Conservation (phyloP, 2,888 invertebrate species). For the Tanypteryx hageni region DNA sequence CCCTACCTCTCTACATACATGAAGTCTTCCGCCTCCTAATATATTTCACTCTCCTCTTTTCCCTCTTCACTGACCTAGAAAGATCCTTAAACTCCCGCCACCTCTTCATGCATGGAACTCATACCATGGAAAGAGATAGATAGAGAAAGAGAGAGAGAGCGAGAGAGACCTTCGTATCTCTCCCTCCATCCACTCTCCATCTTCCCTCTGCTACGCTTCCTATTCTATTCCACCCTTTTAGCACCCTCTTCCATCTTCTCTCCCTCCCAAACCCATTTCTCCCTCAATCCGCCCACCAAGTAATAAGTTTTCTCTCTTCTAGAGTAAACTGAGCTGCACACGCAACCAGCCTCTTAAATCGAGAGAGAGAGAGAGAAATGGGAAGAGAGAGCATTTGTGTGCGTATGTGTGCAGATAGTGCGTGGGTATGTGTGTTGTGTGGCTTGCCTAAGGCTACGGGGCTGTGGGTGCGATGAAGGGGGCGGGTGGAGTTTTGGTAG, state of each 20-base stretch:
- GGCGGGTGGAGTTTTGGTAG: not conserved
- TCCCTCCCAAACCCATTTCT: not conserved
- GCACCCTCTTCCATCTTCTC: not conserved
- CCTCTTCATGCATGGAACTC: too few relatives aligned
- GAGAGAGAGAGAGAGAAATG: not conserved
- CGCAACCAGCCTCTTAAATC: slow-evolving; percentile 61
- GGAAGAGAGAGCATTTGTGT: slow-evolving; percentile 3
- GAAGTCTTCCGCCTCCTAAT: not conserved
- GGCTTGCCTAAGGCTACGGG: slow-evolving; percentile 3
- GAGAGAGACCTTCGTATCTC: too few relatives aligned
- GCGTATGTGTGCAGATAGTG: not conserved
- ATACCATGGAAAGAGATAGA: too few relatives aligned
- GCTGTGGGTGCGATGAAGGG: not conserved
- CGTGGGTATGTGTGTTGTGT: not conserved
- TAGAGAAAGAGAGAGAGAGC: too few relatives aligned
- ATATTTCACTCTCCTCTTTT: not conserved
- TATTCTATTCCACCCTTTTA: not conserved
- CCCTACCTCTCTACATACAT: not conserved
- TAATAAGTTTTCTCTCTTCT: slow-evolving; percentile 58
- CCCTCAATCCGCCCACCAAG: not conserved
- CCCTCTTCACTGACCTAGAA: not conserved
- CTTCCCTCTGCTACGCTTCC: not conserved
- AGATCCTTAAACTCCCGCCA: slow-evolving; percentile 1
- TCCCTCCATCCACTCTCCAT: too few relatives aligned
- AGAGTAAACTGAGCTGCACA: slow-evolving; percentile 63